These are phyloP conservation scores for Drosophila varians DNA, from an alignment of 1,140 invertebrate species.

Conservation along the genomic window DNA sequence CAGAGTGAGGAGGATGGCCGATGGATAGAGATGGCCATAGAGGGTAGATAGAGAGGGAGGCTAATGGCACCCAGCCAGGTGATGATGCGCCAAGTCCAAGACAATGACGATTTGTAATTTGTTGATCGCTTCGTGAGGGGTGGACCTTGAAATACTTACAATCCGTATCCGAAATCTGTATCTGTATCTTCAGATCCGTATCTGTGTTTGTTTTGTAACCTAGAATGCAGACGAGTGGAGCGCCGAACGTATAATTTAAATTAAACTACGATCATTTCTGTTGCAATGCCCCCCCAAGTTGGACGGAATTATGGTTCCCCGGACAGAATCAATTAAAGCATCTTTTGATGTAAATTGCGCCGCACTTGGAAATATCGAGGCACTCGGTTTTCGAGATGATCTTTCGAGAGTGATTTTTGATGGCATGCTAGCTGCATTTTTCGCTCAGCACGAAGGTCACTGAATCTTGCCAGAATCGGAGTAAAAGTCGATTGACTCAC, in stretches of 20 bases:
- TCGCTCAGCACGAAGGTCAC: slow-evolving; percentile 59
- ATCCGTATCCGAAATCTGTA: slow-evolving; percentile 18
- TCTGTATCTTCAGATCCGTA: slow-evolving; percentile 25
- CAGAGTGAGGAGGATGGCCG: slow-evolving; percentile 17
- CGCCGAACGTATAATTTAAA: slow-evolving; percentile 77
- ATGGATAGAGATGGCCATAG: slow-evolving; percentile 8
- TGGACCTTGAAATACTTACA: slow-evolving; percentile 62
- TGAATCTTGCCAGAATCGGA: slow-evolving; percentile 73
- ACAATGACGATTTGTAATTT: slow-evolving; percentile 60
- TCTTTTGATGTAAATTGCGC: slow-evolving; percentile 72
- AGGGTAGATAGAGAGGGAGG: slow-evolving; percentile 15
- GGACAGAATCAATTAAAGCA: slow-evolving; percentile 71
- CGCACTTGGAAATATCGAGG: slow-evolving; percentile 58
- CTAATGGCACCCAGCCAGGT: slow-evolving; percentile 50
- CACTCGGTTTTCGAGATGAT: slow-evolving; percentile 50
- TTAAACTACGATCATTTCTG: slow-evolving; percentile 72
- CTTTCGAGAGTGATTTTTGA: slow-evolving; percentile 33
- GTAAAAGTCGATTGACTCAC: slow-evolving; percentile 74
- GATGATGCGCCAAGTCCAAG: slow-evolving; percentile 64
- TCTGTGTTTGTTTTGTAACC: slow-evolving; percentile 73
- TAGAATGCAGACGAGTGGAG: slow-evolving; percentile 75
- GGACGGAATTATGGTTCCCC: slow-evolving; percentile 13
- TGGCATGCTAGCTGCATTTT: slow-evolving; percentile 62
- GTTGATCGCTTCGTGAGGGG: slow-evolving; percentile 57
- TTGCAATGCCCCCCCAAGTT: slow-evolving; percentile 45